Percentiles rank a stretch among this genome's conserved stretches.
These are phyloP conservation scores for Nesidiocoris tenuis DNA, from an alignment of 2,888 invertebrate genomes.

Conservation along the genomic window DNA sequence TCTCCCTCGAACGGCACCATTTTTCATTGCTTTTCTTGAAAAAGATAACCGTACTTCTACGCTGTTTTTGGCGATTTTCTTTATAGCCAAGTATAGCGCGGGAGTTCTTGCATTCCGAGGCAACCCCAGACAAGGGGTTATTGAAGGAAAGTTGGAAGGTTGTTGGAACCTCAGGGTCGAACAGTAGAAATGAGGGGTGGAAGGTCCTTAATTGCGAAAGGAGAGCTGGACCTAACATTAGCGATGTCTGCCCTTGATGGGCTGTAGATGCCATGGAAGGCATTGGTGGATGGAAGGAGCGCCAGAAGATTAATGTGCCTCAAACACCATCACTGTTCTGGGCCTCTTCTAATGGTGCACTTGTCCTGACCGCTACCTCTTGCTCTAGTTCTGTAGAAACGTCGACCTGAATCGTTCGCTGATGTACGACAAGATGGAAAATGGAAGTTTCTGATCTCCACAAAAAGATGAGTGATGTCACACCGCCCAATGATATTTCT, in stretches of 20 bases:
- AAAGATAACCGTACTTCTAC: no score
- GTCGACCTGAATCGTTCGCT: background rate
- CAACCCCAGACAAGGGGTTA: no score
- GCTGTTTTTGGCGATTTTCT: no score
- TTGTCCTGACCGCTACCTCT: conserved; percentile 9
- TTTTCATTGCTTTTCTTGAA: no score
- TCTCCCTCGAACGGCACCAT: no score
- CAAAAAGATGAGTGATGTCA: background rate
- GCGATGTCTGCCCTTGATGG: conserved; percentile 37
- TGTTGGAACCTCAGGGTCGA: background rate
- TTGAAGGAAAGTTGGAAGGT: background rate
- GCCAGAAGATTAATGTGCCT: conserved; percentile 32
- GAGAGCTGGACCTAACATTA: conserved; percentile 35
- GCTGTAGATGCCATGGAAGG: conserved; percentile 28
- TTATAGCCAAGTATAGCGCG: no score
- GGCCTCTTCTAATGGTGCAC: conserved; percentile 36
- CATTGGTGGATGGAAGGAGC: background rate
- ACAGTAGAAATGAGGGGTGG: background rate
- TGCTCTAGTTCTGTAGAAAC: background rate
- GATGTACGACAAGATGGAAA: background rate
- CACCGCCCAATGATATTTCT: no score
- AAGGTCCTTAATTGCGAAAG: conserved; percentile 35
- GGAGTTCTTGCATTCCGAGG: background rate
- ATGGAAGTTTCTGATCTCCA: background rate
- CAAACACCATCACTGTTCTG: conserved; percentile 19